Evolutionary conservation across 2,113 vertebrate species (phyloP).

Genomic region (Pseudorhombus dupliciocellatus): DNA sequence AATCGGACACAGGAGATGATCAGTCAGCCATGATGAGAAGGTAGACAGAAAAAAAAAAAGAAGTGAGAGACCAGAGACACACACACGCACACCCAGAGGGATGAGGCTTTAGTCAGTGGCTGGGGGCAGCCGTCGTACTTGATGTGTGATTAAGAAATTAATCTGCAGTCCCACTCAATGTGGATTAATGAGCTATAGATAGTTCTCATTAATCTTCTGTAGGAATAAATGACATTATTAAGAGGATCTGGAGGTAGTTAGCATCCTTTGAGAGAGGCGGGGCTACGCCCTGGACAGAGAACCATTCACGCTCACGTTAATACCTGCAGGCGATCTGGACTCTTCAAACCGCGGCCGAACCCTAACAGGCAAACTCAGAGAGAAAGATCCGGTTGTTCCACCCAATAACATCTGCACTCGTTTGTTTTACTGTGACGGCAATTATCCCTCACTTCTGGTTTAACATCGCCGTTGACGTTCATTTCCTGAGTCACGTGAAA

Average conservation of each 20-base stretch:
- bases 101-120: slow-evolving; percentile 45
- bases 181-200: slow-evolving; percentile 77
- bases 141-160: slow-evolving; percentile 74
- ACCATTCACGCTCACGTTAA: no score
- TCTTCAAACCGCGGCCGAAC: no score
- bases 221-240: slow-evolving; percentile 74
- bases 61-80: slow-evolving; percentile 2
- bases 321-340: no score
- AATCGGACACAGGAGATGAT: slow-evolving; percentile 46
- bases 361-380: no score
- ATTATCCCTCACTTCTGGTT: no score
- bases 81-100: slow-evolving; percentile 22
- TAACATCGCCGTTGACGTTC: no score
- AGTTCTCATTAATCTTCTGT: slow-evolving; percentile 67
- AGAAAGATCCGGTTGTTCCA: no score
- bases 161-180: slow-evolving; percentile 70
- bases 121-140: slow-evolving; percentile 58
- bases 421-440: no score
- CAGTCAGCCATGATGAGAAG: slow-evolving; percentile 32
- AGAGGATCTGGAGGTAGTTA: slow-evolving; percentile 64
- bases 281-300: no score
- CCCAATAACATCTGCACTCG: no score
- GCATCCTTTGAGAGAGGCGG: slow-evolving; percentile 22
- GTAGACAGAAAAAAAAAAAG: slow-evolving; percentile 8
- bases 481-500: no score